Evolutionary conservation across 2,113 vertebrate species (phyloP), one percentile per base, ranked within the genome.

Genomic region (Stigmatopora nigra): DNA sequence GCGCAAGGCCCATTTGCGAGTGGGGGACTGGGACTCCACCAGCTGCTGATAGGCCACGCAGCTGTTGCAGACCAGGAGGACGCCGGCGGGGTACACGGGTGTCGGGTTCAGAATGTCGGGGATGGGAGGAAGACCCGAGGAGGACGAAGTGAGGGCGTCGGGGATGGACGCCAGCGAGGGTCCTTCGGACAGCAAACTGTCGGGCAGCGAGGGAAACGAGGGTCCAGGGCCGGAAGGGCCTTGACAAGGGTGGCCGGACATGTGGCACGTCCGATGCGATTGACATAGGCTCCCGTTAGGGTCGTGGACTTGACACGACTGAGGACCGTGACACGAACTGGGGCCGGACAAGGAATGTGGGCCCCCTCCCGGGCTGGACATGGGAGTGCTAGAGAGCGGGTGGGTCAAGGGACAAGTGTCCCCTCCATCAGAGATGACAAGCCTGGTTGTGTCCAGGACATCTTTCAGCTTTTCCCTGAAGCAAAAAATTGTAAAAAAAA

Each of bases 21-120:
- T 74, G 0, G 90, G 93, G 0, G 90, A 87, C 88, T 97, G 94
- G 0, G 91, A 87, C 63, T 94, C 92, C 47, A 95, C 87, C 4
- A 98, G 82, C 86, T 95, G 93, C 5, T 97, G 94, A 55, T 97
- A 98, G 2, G 94, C 93, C 2, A 92, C 83, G 3, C 95, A 98
- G 83, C 92, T 95, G 90, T 99, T 98, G 85, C 96, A 99, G 67
- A 99, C 94, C 25, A 98, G 92, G 75, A 99, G 91, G 56, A 98
- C 90, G 35, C 94, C 93, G 0, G 95, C 94, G 0, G 96, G 96
- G 62, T 94, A 96, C 69, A 98, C 94, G 0, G 93, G 86, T 68
- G 87, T 77, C 0, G 90, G 81, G 80, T 88, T 90, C 45, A 94
- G 90, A 72, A 94, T 84, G 83, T 91, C 90, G 0, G 87, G 84